phyloP scores from a whole-genome alignment of 2,888 invertebrate species.

The Hirtodrosophila trivittata region DNA sequence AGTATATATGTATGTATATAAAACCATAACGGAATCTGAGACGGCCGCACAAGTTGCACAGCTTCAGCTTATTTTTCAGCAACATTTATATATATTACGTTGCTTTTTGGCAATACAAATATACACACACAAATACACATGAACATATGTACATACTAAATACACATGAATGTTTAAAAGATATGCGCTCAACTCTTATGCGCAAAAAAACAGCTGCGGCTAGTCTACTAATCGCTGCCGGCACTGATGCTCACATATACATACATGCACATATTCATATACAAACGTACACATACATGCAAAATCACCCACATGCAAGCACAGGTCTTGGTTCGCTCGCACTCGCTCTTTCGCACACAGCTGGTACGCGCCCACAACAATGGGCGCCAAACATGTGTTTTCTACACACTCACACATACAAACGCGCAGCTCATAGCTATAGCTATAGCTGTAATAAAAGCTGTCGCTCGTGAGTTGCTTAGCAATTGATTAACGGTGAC shows the following conservation, averaged over 20 bases:
- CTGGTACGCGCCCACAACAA: conserved; percentile 59
- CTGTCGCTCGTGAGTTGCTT: conserved; percentile 13
- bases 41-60: conserved; percentile 63
- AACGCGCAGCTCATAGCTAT: not conserved
- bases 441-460: conserved; percentile 34
- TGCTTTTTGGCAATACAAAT: conserved; percentile 20
- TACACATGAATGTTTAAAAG: conserved; percentile 6
- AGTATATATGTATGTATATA: conserved; percentile 10
- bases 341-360: conserved; percentile 70
- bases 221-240: conserved; percentile 42
- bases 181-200: conserved; percentile 28
- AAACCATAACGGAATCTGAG: conserved; percentile 70
- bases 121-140: conserved; percentile 10
- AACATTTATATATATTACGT: not conserved
- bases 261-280: conserved; percentile 7
- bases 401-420: conserved; percentile 44
- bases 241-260: conserved; percentile 40
- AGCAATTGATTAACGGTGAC: conserved; percentile 51
- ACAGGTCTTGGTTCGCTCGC: conserved; percentile 57
- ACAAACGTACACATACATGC: conserved; percentile 5
- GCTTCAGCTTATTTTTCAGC: conserved; percentile 40
- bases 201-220: conserved; percentile 58
- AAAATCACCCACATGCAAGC: conserved; percentile 33
- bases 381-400: conserved; percentile 76
- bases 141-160: conserved; percentile 14